Percentiles rank a stretch among this genome's conserved stretches.
These are phyloP conservation scores for Eira barbara DNA, from an alignment of 2,113 vertebrate genomes.

Conservation along the genomic window DNA sequence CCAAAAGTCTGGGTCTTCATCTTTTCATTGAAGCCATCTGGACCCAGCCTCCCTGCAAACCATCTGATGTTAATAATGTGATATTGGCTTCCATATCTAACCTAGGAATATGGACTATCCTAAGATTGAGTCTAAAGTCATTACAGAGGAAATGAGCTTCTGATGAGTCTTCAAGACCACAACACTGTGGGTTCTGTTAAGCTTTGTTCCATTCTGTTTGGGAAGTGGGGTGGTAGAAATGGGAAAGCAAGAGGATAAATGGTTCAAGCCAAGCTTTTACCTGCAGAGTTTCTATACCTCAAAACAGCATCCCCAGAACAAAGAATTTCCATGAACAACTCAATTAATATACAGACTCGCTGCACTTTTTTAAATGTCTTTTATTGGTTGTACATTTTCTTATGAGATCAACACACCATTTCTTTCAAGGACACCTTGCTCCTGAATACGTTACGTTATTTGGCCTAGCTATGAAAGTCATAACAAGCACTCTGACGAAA, in stretches of 20 bases:
- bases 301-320: background rate
- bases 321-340: background rate
- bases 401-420: slow-evolving; percentile 74
- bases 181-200: background rate
- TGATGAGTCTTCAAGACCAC: slow-evolving; percentile 43
- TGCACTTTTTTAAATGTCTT: slow-evolving; percentile 72
- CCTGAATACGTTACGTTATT: slow-evolving; percentile 60
- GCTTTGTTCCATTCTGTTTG: background rate
- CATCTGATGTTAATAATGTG: slow-evolving; percentile 76
- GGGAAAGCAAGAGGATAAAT: background rate
- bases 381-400: slow-evolving; percentile 82
- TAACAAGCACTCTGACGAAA: slow-evolving; percentile 53
- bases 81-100: slow-evolving; percentile 66
- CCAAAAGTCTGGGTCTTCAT: slow-evolving; percentile 66
- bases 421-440: slow-evolving; percentile 75
- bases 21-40: slow-evolving; percentile 77
- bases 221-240: background rate
- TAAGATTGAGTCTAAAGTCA: slow-evolving; percentile 65
- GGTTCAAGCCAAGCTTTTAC: background rate
- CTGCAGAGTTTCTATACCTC: background rate
- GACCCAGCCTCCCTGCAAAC: slow-evolving; percentile 68
- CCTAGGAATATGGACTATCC: slow-evolving; percentile 12
- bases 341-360: slow-evolving; percentile 45
- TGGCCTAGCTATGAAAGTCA: slow-evolving; percentile 77
- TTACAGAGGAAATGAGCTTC: slow-evolving; percentile 46